Base-by-base conservation (phyloP, 2,113 vertebrate genomes). In the Neotragus moschatus region DNA sequence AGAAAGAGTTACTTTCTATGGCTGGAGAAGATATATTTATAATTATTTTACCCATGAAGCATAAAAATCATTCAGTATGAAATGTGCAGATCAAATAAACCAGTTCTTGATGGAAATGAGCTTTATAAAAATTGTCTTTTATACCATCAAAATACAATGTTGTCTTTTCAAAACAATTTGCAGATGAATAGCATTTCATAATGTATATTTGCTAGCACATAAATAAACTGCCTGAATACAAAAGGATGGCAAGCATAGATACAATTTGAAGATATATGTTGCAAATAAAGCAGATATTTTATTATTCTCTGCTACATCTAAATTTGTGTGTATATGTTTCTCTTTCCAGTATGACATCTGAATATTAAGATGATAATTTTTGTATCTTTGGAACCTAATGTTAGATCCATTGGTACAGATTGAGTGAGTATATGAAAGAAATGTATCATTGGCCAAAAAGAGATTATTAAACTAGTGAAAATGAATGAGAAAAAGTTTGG, bases 11-110 rank as follows among this genome's bases (percentile, higher is more conserved):
- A 98, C 30, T 79, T 26, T 96, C 51, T 96, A 63, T 23, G 93
- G 56, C 84, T 96, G 93, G 13, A 82, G 96, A 95, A 97, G 19
- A 82, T 47, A 96, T 63, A 96, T 97, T 84, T 98, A 96, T 26
- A 96, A 96, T 98, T 97, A 97, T 0, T 12, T 88, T 97, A 96
- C 47, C 45, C 91, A 58, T 56, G 94, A 66, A 97, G 97, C 92
- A 98, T 93, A 98, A 98, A 97, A 98, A 97, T 81, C 70, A 97
- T 84, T 95, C 47, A 58, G 19, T 95, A 94, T 81, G 87, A 98
- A 98, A 98, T 88, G 7, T 73, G 92, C 26, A 97, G n/a, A 97
- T 94, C 56, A 91, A 96, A 94, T 96, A 96, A 96, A 94, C 43
- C 47, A 93, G 51, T 82, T 95, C 33, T 86, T 95, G 77, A 94